These are phyloP conservation scores for Microctonus aethiopoides DNA, from an alignment of 2,888 invertebrate species.

Conservation along the genomic window DNA sequence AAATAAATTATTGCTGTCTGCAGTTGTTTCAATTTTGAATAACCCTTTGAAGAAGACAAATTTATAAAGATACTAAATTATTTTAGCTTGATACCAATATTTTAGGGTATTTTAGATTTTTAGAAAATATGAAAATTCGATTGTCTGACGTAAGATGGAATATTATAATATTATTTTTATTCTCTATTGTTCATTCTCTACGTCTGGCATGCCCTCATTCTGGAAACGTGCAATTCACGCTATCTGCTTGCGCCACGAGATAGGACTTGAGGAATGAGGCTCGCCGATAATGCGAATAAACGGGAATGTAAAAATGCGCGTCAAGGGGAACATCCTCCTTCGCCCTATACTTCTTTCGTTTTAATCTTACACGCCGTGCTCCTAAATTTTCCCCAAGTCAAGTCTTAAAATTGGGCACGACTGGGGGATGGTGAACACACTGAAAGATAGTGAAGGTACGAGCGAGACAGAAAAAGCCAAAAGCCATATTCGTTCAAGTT, in stretches of 20 bases:
- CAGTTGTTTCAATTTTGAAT: too few relatives aligned
- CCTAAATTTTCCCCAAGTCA: slow-evolving; percentile 30
- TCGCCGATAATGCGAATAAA: slow-evolving; percentile 42
- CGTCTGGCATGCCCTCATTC: background rate
- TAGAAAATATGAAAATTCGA: too few relatives aligned
- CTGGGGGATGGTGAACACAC: background rate
- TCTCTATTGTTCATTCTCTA: slow-evolving; percentile 29
- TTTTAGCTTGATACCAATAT: too few relatives aligned
- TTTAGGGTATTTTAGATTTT: too few relatives aligned
- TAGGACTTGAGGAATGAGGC: slow-evolving; percentile 44
- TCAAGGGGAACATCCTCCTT: slow-evolving; percentile 1
- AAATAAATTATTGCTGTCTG: too few relatives aligned
- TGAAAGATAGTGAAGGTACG: background rate
- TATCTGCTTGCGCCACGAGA: slow-evolving; percentile 35
- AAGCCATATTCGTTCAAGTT: background rate
- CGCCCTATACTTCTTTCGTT: background rate
- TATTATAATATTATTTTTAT: too few relatives aligned
- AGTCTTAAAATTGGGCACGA: slow-evolving; percentile 25
- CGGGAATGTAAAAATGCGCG: slow-evolving; percentile 17
- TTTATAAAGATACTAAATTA: too few relatives aligned
- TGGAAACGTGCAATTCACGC: slow-evolving; percentile 21
- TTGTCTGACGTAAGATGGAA: too few relatives aligned
- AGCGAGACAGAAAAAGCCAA: background rate
- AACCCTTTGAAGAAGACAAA: too few relatives aligned
- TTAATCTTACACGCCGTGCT: slow-evolving; percentile 4